Evolutionary conservation across 2,113 vertebrate species (phyloP).

Genomic region (Piaya cayana): DNA sequence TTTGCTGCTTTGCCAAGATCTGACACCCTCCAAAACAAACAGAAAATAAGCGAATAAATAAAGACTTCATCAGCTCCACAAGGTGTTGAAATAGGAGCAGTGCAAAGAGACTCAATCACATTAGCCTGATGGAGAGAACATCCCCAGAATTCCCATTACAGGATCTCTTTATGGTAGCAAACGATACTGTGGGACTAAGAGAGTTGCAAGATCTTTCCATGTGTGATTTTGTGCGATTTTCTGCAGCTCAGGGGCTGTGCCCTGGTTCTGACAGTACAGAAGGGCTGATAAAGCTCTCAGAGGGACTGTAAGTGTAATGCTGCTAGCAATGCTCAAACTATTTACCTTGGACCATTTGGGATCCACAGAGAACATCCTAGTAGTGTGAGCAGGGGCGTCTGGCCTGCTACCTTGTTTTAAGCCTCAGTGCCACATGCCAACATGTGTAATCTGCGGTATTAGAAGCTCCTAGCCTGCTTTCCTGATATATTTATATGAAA

Average conservation of each 20-base stretch:
- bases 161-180: neutral
- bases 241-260: neutral
- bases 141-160: neutral
- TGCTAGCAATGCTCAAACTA: neutral
- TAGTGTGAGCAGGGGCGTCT: neutral
- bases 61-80: neutral
- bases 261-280: neutral
- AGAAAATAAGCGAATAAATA: neutral
- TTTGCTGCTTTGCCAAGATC: neutral
- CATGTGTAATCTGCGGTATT: neutral
- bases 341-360: neutral
- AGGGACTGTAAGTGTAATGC: rapidly evolving
- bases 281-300: neutral
- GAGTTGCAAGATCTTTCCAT: neutral
- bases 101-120: rapidly evolving
- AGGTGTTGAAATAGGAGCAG: neutral
- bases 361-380: neutral
- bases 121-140: neutral
- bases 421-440: neutral
- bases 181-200: rapidly evolving
- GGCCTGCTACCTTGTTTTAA: neutral
- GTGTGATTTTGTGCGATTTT: rapidly evolving
- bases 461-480: no score
- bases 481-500: neutral
- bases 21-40: constrained; percentile 5